These are phyloP conservation scores for Vultur gryphus DNA, from an alignment of 2,797 vertebrate genomes.

Conservation along the genomic window DNA sequence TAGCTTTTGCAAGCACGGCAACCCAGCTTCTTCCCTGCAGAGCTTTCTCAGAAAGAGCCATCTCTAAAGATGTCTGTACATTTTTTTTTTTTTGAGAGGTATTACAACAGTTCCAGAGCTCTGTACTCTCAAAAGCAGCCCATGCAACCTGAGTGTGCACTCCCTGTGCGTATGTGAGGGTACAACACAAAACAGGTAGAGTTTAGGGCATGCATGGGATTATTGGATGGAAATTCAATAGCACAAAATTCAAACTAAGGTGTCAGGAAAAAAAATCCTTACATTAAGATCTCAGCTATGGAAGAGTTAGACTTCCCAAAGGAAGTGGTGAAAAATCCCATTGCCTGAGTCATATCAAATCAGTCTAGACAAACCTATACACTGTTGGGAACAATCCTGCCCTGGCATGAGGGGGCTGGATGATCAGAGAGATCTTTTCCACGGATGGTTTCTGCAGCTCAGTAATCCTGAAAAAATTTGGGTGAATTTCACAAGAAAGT, in stretches of 20 bases:
- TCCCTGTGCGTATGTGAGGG: too few relatives aligned
- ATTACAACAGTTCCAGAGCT: neutral
- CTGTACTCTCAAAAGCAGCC: neutral
- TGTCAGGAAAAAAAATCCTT: neutral
- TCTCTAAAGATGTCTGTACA: neutral
- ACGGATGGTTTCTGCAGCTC: neutral
- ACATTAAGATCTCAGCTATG: neutral
- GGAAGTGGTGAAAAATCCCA: neutral
- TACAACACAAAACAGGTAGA: neutral
- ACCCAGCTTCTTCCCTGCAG: neutral
- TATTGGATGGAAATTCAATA: too few relatives aligned
- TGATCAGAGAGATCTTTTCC: neutral
- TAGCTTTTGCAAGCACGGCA: neutral
- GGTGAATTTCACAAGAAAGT: neutral
- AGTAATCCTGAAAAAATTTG: neutral
- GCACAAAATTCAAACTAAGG: neutral
- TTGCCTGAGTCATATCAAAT: neutral
- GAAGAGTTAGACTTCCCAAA: neutral
- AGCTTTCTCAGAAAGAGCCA: neutral
- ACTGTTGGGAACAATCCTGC: neutral
- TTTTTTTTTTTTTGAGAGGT: neutral
- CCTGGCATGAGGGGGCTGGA: neutral
- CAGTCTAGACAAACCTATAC: neutral
- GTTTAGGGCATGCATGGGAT: neutral
- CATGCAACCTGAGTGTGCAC: accelerated